These are phyloP conservation scores for Molossus alvarezi DNA, from an alignment of 2,797 vertebrate genomes.

Conservation along the genomic window DNA sequence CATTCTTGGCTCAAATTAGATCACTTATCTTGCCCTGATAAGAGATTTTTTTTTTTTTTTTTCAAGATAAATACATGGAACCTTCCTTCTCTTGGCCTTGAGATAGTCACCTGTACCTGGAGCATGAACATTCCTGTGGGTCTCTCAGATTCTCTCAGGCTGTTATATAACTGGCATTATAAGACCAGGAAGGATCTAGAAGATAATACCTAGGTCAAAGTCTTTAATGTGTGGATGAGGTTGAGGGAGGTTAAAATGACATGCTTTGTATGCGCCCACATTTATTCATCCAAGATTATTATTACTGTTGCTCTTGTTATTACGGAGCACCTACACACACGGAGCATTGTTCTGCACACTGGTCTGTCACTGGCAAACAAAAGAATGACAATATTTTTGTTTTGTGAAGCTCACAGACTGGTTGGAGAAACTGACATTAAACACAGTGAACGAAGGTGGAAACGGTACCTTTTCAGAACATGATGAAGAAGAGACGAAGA, in stretches of 20 bases:
- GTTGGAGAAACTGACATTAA: background rate
- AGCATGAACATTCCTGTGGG: background rate
- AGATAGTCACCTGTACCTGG: background rate
- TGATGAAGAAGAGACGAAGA: background rate
- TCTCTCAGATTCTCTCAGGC: constrained; percentile 22
- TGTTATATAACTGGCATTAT: constrained; percentile 51
- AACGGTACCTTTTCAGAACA: background rate
- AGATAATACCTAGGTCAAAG: constrained; percentile 41
- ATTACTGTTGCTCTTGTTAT: background rate
- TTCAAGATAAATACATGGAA: background rate
- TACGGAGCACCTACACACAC: background rate
- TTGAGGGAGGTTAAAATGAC: background rate
- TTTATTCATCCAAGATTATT: background rate
- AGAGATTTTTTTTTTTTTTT: background rate
- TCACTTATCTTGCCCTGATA: constrained; percentile 51
- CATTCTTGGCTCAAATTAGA: constrained; percentile 29
- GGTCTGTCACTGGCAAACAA: background rate
- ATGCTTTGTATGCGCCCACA: background rate
- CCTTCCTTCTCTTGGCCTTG: constrained; percentile 56
- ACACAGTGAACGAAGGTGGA: background rate
- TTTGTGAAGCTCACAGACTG: background rate
- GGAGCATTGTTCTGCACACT: background rate
- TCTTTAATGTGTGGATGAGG: constrained; percentile 27
- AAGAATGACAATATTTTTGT: background rate
- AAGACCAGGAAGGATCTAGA: constrained; percentile 67